These are phyloP conservation scores for Lamprologus sp. DNA, from an alignment of 2,113 vertebrate genomes.

Conservation along the genomic window DNA sequence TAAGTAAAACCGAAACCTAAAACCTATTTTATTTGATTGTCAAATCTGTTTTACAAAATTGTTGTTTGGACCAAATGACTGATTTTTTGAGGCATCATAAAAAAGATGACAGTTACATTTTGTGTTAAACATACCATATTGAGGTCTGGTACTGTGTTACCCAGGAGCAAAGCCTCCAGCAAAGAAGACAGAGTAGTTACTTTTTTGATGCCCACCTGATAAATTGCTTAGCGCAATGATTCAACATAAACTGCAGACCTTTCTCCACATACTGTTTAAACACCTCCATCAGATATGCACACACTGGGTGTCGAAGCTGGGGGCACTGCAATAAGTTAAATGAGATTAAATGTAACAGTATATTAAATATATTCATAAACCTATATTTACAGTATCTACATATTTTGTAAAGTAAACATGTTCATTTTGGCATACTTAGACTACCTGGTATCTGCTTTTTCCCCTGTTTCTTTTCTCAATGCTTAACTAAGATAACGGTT, in stretches of 20 bases:
- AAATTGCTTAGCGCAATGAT: constrained; percentile 77
- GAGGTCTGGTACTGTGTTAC: constrained; percentile 60
- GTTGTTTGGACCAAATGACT: not conserved
- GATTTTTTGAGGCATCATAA: not conserved
- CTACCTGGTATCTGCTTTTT: not conserved
- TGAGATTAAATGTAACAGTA: not conserved
- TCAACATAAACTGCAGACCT: constrained; percentile 75
- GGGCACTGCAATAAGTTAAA: not conserved
- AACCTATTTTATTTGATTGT: not conserved
- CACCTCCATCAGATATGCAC: constrained; percentile 69
- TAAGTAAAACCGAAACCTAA: not conserved
- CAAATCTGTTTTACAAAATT: not conserved
- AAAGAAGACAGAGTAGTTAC: constrained; percentile 81
- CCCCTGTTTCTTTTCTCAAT: not conserved
- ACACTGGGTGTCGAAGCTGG: constrained; percentile 44
- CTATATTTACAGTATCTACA: not conserved
- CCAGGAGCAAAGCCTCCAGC: constrained; percentile 77
- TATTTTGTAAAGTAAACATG: not conserved
- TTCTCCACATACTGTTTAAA: constrained; percentile 78
- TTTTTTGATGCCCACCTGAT: constrained; percentile 85
- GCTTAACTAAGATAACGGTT: not conserved
- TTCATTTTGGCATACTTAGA: not conserved
- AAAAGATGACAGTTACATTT: not conserved
- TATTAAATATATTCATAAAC: not conserved
- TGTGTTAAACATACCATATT: constrained; percentile 65